phyloP scores from a whole-genome alignment of 2,888 invertebrate genomes.

The Spilarctia lutea region DNA sequence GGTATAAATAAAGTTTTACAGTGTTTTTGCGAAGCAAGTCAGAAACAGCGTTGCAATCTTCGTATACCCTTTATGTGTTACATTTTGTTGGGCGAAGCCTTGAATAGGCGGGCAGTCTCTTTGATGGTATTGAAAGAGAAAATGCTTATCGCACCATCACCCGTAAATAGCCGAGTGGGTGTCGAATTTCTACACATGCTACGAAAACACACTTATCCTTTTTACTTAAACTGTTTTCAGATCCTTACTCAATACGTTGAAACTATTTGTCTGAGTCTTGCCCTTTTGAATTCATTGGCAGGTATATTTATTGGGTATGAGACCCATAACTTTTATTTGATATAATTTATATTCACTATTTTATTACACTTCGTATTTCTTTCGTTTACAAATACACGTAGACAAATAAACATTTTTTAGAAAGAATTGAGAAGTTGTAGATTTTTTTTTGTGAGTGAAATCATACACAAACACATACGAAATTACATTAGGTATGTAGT shows the following conservation, averaged over 20 bases:
- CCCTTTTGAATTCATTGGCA: slow-evolving; percentile 67
- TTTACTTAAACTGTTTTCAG: slow-evolving; percentile 82
- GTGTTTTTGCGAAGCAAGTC: slow-evolving; percentile 66
- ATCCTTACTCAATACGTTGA: slow-evolving; percentile 73
- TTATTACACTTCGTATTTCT: slow-evolving; percentile 27
- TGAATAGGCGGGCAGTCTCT: slow-evolving; percentile 83
- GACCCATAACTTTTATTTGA: slow-evolving; percentile 43
- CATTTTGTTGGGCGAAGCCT: slow-evolving; percentile 73
- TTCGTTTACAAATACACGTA: neutral
- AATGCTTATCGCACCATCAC: slow-evolving; percentile 84
- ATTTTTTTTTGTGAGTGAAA: neutral
- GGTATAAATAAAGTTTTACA: slow-evolving; percentile 64
- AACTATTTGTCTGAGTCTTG: slow-evolving; percentile 70
- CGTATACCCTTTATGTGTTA: slow-evolving; percentile 77
- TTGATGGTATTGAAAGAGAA: slow-evolving; percentile 84
- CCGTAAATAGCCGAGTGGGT: slow-evolving; percentile 82
- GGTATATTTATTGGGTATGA: slow-evolving; percentile 54
- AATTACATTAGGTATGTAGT: neutral
- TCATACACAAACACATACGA: neutral
- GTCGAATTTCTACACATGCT: slow-evolving; percentile 81
- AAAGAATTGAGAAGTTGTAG: neutral
- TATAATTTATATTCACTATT: slow-evolving; percentile 45
- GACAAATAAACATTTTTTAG: neutral
- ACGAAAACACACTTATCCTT: slow-evolving; percentile 84
- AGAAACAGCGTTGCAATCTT: slow-evolving; percentile 72